Base-by-base conservation (phyloP, 2,888 invertebrate species). In the Lottia scabra region DNA sequence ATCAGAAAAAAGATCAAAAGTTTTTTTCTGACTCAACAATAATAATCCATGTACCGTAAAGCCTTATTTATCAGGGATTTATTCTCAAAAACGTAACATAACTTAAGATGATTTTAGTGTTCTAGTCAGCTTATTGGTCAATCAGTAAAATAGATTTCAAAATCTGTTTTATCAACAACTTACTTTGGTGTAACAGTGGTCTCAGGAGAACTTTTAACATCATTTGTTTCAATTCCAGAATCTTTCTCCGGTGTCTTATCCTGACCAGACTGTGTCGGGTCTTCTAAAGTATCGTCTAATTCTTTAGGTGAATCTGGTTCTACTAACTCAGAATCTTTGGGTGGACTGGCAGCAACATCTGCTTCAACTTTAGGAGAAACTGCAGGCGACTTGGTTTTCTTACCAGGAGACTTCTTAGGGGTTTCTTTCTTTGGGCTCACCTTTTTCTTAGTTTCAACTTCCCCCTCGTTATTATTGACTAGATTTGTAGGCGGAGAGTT, bases 401-500 rank as follows among this genome's bases (percentile, higher is more conserved):
- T 43, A 19, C 30, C 27, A 19, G 56, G 38, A 30, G 38, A 38
- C 16, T 27, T 68, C 19, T 68, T 63, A 4, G 56, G 56, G 23
- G 56, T 23, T 43, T 63, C 63, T 63, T 68, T 62, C 16, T 68
- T 23, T 56, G 19, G 19, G 10, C 23, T 23, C 1, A 56, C 10
- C 23, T 23, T 23, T 19, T 56, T 27, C 23, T 23, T 19, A 66
- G 38, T 13, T 38, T 23, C 64, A 63, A 63, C 23, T 45, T 72
- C 67, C 62, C 65, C 65, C 46, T 48, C 67, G 38, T 71, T 68
- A 62, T 72, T 72, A 56, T 75, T 75, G 13, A 45, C 63, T 63
- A 16, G 63, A 30, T 68, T 62, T 62, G 63, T 68, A 16, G 72
- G 74, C 1, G 76, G 76, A 27, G 76, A 71, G 30, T 48, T 71